Percentiles rank a stretch among this genome's conserved stretches.
phyloP scores from a whole-genome alignment of 92 coral and sea anemone genomes.

The Epizoanthus illoricatus region DNA sequence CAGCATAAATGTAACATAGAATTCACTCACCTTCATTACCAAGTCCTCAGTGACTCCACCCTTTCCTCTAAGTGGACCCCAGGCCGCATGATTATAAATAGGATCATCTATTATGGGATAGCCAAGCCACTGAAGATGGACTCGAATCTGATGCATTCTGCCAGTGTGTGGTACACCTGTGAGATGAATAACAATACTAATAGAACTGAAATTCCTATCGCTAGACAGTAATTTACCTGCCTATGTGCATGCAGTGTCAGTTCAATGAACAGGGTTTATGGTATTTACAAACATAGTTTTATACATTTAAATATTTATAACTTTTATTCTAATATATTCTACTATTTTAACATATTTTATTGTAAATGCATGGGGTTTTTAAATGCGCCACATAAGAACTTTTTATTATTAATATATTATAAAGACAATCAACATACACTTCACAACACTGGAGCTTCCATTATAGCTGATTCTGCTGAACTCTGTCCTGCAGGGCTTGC shows the following conservation, averaged over 20 bases:
- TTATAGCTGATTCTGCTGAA: slow-evolving; percentile 71
- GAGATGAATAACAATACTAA: neutral
- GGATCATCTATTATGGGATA: slow-evolving; percentile 98
- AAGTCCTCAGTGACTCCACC: slow-evolving; percentile 90
- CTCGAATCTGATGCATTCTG: slow-evolving; percentile 97
- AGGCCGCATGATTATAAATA: slow-evolving; percentile 85
- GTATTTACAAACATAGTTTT: no score
- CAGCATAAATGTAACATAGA: neutral
- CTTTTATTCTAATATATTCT: no score
- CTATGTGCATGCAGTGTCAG: neutral
- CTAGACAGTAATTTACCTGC: neutral
- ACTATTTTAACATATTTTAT: no score
- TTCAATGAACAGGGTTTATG: neutral
- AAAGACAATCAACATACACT: slow-evolving; percentile 64
- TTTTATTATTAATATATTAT: no score
- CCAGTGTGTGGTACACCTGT: slow-evolving; percentile 92
- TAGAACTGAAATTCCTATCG: neutral
- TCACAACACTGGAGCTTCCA: slow-evolving; percentile 83
- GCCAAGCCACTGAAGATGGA: slow-evolving; percentile 98
- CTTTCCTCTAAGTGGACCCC: slow-evolving; percentile 88
- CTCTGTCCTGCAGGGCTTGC: slow-evolving; percentile 85
- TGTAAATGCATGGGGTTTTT: no score
- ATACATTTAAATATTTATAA: no score
- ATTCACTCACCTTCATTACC: slow-evolving; percentile 68
- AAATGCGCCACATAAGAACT: neutral